Evolutionary conservation across 2,113 vertebrate species (phyloP).

Genomic region (Scytalopus superciliaris): DNA sequence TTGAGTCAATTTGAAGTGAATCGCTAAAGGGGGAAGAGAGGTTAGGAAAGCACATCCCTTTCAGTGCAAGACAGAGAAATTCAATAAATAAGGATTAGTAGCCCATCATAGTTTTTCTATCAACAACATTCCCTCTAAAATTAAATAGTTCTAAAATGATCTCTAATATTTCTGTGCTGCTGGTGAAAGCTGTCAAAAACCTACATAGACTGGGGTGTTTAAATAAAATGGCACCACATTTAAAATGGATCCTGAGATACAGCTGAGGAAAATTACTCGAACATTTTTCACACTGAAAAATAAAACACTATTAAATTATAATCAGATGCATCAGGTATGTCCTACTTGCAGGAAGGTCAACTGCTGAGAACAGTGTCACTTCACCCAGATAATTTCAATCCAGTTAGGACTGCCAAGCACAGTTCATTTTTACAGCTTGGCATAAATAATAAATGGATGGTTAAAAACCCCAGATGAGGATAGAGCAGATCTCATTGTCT

Average conservation of each 20-base stretch:
- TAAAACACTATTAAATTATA: not conserved
- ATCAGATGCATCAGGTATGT: not conserved
- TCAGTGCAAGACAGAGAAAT: not conserved
- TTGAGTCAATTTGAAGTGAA: not conserved
- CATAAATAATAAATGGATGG: constrained; percentile 11
- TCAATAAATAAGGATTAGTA: not conserved
- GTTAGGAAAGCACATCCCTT: not conserved
- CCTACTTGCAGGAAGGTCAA: not conserved
- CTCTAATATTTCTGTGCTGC: not conserved
- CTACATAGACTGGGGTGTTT: not conserved
- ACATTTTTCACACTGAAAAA: not conserved
- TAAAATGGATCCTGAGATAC: not conserved
- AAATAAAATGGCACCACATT: not conserved
- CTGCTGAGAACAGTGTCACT: not conserved
- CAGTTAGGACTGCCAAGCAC: not conserved
- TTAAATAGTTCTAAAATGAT: not conserved
- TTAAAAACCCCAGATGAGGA: not conserved
- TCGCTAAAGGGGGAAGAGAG: not conserved
- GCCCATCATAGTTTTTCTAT: not conserved
- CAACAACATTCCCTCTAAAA: not conserved
- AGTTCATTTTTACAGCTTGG: not conserved
- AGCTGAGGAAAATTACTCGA: not conserved
- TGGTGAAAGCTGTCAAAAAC: not conserved
- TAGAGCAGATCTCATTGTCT: not conserved
- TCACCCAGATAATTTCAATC: not conserved